Evolutionary conservation across 2,888 invertebrate species (phyloP).

Genomic region (Dione vanillae): DNA sequence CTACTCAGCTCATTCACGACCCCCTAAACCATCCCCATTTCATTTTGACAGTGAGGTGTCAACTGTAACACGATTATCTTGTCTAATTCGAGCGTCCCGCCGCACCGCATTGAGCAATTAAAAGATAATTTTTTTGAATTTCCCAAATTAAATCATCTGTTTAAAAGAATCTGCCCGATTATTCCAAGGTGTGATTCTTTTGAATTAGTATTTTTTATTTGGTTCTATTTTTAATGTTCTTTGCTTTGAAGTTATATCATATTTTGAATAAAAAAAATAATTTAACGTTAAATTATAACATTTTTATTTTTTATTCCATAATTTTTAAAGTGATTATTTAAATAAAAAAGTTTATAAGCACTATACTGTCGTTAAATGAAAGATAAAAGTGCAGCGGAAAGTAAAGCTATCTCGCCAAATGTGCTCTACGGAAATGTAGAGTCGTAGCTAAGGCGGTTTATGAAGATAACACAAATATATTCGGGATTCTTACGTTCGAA

Average conservation of each 20-base stretch:
- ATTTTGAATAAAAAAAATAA: not conserved
- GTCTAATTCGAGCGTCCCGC: slow-evolving; percentile 45
- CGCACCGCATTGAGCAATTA: slow-evolving; percentile 54
- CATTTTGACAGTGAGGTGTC: slow-evolving; percentile 53
- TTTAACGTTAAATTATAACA: not conserved
- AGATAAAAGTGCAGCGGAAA: slow-evolving; percentile 57
- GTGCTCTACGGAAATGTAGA: slow-evolving; percentile 68
- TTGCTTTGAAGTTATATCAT: not conserved
- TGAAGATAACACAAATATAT: slow-evolving; percentile 74
- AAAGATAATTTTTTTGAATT: slow-evolving; percentile 58
- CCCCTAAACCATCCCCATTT: slow-evolving; percentile 49
- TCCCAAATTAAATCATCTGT: slow-evolving; percentile 51
- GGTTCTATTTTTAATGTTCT: not conserved
- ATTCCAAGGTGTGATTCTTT: slow-evolving; percentile 49
- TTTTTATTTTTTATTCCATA: not conserved
- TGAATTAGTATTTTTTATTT: slow-evolving; percentile 11
- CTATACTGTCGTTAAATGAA: slow-evolving; percentile 32
- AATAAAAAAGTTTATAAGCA: slow-evolving; percentile 5
- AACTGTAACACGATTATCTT: slow-evolving; percentile 57
- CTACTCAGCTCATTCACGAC: slow-evolving; percentile 10
- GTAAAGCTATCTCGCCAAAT: slow-evolving; percentile 58
- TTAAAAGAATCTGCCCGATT: slow-evolving; percentile 48
- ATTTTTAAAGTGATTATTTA: not conserved
- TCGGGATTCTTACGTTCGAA: slow-evolving; percentile 35
- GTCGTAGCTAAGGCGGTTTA: slow-evolving; percentile 75